Percentiles rank a stretch among this genome's conserved stretches.
phyloP scores from a whole-genome alignment of 1,140 invertebrate species.

The Ephestia elutella region DNA sequence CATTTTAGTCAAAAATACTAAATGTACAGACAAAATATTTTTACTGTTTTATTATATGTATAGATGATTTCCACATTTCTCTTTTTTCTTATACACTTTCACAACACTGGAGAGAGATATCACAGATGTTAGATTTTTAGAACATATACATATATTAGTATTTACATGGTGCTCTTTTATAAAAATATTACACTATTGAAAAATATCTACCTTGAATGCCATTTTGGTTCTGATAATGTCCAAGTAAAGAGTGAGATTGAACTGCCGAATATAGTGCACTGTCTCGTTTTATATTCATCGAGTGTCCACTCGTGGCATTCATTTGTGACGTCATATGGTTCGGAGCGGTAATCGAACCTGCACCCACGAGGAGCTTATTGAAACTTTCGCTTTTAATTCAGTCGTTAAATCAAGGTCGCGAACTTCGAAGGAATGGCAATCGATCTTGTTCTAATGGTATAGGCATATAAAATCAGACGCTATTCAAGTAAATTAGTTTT shows the following conservation, averaged over 20 bases:
- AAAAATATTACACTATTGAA: slow-evolving; percentile 4
- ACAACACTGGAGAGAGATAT: too few species aligned
- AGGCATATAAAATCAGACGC: background rate
- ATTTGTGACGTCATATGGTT: slow-evolving; percentile 9
- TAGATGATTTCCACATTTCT: too few species aligned
- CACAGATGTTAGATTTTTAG: too few species aligned
- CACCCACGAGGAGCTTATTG: slow-evolving; percentile 35
- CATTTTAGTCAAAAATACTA: too few species aligned
- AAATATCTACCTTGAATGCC: slow-evolving; percentile 44
- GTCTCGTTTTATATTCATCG: slow-evolving; percentile 42
- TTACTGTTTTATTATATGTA: too few species aligned
- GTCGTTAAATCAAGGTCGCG: slow-evolving; percentile 38
- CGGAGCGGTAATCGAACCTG: slow-evolving; percentile 31
- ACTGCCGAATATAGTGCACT: slow-evolving; percentile 27
- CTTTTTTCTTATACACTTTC: background rate
- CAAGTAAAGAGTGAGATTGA: slow-evolving; percentile 23
- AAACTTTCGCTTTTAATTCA: slow-evolving; percentile 55
- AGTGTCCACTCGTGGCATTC: slow-evolving; percentile 28
- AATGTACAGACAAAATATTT: too few species aligned
- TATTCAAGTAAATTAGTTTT: too few species aligned
- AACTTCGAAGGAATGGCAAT: slow-evolving; percentile 30
- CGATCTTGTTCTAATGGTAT: slow-evolving; percentile 5
- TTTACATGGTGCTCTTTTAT: too few species aligned
- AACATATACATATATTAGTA: too few species aligned
- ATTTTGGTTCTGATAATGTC: slow-evolving; percentile 34